A percentile compares a stretch with the other conserved stretches of the same genome.
Evolutionary conservation across 2,113 vertebrate species (phyloP).

Genomic region (Ceuthmochares aereus): DNA sequence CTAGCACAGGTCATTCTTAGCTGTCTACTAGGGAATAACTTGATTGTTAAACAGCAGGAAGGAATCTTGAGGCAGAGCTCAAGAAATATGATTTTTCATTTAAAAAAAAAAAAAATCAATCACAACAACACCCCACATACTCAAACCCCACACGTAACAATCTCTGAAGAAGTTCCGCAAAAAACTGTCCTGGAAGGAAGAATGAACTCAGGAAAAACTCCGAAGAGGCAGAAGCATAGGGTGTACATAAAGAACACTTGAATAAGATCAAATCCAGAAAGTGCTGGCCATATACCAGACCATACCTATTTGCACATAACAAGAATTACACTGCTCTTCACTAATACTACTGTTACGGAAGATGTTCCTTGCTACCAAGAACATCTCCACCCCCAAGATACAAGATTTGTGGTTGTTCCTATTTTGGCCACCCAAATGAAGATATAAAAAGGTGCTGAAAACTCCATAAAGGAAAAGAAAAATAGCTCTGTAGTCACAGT

Average conservation of each 20-base stretch:
- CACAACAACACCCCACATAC: neutral
- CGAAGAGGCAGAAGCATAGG: neutral
- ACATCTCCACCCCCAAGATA: neutral
- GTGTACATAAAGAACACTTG: neutral
- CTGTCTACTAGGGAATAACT: neutral
- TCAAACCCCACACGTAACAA: neutral
- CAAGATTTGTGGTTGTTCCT: neutral
- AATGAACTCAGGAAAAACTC: neutral
- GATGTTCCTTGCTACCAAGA: neutral
- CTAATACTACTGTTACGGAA: neutral
- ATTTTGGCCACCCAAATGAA: neutral
- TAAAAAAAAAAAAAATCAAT: neutral
- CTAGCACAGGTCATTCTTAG: neutral
- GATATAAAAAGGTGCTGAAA: neutral
- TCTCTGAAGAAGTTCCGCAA: neutral
- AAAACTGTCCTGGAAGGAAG: neutral
- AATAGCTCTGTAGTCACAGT: neutral
- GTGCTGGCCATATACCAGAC: neutral
- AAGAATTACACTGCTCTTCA: neutral
- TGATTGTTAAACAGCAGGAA: neutral
- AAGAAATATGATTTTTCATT: neutral
- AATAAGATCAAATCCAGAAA: neutral
- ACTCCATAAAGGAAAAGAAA: neutral
- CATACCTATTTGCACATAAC: neutral
- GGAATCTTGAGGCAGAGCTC: neutral